Base-by-base conservation (phyloP, 2,888 invertebrate species). In the Catocala fraxini region DNA sequence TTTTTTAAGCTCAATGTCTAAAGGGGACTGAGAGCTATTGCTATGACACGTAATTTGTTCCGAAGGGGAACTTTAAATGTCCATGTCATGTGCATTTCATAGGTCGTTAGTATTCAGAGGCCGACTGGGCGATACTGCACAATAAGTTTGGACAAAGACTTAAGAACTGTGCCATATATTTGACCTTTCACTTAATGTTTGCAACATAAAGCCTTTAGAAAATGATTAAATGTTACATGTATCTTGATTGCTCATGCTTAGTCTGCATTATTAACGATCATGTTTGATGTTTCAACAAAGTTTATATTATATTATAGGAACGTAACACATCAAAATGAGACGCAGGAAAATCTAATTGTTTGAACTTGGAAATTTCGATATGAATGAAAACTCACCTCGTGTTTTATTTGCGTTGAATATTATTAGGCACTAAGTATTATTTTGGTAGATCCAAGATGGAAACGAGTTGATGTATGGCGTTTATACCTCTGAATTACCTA, bases 101-200 rank as follows among this genome's bases (percentile, higher is more conserved):
- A 75, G 71, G 67, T 85, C 75, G 80, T 88, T 88, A 83, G 84
- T 85, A 89, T 88, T 81, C 84, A 72, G 65, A 56, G 49, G 59
- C 59, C 64, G 73, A 70, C 65, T 61, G 57, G 56, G 68, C 56
- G 65, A 77, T 77, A 71, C 67, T 70, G 69, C 61, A 77, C 77
- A 70, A 75, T 73, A 73, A 75, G 70, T 71, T 73, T 68, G 68
- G 68, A 74, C 69, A 75, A 73, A 76, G 75, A 66, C 66, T 69
- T 64, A 67, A 51, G 59, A 41, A 39, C 46, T 48, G 42, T 46
- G 65, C 65, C 52, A 62, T 57, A 58, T 64, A 46, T 56, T 54
- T 56, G 41, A 58, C 13, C 46, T 59, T 35, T 55, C 39, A 35
- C 35, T 12, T 13, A n/a, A 42, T 56, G 45, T 11, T 15, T 7